Evolutionary conservation across 2,113 vertebrate species (phyloP).

Genomic region (Calcarius ornatus): DNA sequence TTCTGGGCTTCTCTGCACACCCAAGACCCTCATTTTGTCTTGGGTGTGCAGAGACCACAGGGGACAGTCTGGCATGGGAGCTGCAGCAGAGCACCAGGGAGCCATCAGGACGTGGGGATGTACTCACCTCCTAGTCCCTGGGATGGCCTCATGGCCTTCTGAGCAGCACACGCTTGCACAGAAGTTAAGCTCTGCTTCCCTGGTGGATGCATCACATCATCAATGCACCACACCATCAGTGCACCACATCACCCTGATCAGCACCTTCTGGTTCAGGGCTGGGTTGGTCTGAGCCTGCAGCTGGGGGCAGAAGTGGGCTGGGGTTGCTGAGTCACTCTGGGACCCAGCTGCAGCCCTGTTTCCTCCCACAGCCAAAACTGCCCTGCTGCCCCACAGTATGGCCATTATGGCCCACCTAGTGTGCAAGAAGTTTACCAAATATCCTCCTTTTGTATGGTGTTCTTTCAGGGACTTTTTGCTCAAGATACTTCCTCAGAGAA

Average conservation of each 20-base stretch:
- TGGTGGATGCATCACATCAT: neutral
- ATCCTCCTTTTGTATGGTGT: neutral
- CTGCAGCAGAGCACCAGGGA: neutral
- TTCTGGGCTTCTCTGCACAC: neutral
- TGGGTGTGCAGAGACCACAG: neutral
- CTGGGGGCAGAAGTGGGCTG: neutral
- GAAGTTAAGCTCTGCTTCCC: neutral
- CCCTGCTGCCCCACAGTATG: neutral
- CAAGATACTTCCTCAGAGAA: neutral
- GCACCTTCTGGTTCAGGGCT: neutral
- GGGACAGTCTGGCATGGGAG: neutral
- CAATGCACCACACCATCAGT: neutral
- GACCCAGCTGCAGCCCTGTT: neutral
- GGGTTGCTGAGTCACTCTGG: neutral
- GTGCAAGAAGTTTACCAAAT: neutral
- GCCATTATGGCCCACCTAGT: neutral
- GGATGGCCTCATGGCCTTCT: neutral
- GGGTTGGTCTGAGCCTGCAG: neutral
- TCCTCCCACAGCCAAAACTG: neutral
- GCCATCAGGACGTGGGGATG: neutral
- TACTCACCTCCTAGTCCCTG: neutral
- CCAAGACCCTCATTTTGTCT: neutral
- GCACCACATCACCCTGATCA: neutral
- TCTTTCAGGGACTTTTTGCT: neutral
- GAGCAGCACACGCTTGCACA: neutral